Base-by-base conservation (phyloP, 2,113 vertebrate genomes). In the Ageneiosus marmoratus region DNA sequence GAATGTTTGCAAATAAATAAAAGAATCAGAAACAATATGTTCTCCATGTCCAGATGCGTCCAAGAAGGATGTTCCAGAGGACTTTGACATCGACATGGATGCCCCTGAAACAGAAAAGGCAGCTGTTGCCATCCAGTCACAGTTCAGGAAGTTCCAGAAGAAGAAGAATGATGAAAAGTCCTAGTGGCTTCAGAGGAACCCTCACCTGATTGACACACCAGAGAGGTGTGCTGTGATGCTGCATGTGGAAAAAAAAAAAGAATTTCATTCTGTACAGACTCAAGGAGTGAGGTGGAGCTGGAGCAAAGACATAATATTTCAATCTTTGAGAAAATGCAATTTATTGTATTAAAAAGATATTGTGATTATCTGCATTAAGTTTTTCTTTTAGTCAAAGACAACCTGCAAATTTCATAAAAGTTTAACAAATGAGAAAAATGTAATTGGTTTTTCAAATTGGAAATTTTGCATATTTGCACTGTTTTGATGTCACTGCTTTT, bases 131-230 rank as follows among this genome's bases (percentile, higher is more conserved):
- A 99, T 99, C 92, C 98, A 99, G 90, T 98, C 96, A 12, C 98
- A 98, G 93, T 99, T 99, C 95, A 98, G 98, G 90, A 99, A 97
- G 94, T 99, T 97, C 94, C 97, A 99, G 94, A 99, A 99, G 94
- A 99, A 99, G 93, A 99, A 98, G 92, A 94, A 83, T 91, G 96
- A 84, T 6, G 73, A 83, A 8, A 91, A 95, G 93, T 94, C 95
- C 86, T 96, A 95, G 93, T 48, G 87, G 81, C 85, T 89, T 86
- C 90, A 72, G 89, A 72, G 76, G 32, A 18, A 63, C 84, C 75
- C 81, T 60, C 48, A 75, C 53, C 53, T 58, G 89, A 84, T 1
- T 82, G 37, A 79, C 60, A 20, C 65, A 75, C 60, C 67, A 69
- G 77, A 55, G 22, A 46, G 75, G 50, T 83, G 82, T 86, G 87